Evolutionary conservation across 2,888 invertebrate species (phyloP), one percentile per base, ranked within the genome.

Genomic region (Auanema sp.): DNA sequence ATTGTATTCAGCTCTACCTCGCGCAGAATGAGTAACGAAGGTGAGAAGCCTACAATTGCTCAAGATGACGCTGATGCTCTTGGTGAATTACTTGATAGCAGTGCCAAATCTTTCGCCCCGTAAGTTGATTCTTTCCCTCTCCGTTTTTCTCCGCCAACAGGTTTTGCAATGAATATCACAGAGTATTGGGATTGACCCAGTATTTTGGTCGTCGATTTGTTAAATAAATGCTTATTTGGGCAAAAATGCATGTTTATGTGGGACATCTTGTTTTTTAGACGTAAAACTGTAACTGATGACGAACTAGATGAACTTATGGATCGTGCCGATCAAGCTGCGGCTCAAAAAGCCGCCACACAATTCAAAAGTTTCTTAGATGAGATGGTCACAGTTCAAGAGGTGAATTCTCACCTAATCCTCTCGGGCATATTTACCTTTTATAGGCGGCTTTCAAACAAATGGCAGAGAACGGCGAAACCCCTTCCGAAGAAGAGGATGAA

Each of bases 361-460:
- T 76, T 76, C 63, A 72, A 76, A 25, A 58, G 60, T 23, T 74
- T 76, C 74, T 68, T 76, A 33, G 62, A 66, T 24, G 71, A 76
- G 50, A 76, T 76, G 76, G 68, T 76, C 10, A 62, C 62, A 11
- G 69, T 75, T 12, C 74, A 76, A 51, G 76, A 76, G 53, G 75
- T 64, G 40, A 56, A 60, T 2, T 18, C n/a, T 52, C 18, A 24
- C 52, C 33, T 33, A 33, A 52, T 52, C 23, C 8, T 16, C 23
- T 43, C 18, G 5, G 23, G 16, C 52, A 52, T 23, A 18, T 23
- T 23, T 33, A 33, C 14, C 23, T 10, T 40, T 62, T 55, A 2
- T 11, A 67, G 55, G 64, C 59, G 24, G 58, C 61, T 43, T 11
- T 60, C 25, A 64, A 66, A 58, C 43, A 54, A 40, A 50, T 58